Conservation (phyloP, 2,888 invertebrate species). For the Microplitis manilae region DNA sequence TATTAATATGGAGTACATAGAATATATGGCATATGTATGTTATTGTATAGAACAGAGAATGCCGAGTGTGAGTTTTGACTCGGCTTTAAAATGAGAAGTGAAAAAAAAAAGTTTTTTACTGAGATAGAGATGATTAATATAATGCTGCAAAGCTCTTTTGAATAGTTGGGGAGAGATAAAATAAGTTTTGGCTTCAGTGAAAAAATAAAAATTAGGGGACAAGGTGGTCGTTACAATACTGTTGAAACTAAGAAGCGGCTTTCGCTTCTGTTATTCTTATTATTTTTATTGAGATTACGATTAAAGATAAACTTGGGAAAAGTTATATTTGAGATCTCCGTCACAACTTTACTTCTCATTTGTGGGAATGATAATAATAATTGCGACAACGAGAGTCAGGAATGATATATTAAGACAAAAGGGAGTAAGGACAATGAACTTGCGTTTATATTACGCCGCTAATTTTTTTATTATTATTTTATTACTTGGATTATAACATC, state of each 20-base stretch:
- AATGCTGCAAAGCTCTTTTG: not conserved
- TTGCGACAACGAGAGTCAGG: slow-evolving; percentile 36
- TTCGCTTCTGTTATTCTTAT: slow-evolving; percentile 1
- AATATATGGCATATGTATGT: not conserved
- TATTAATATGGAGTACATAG: not conserved
- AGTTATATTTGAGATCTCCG: slow-evolving; percentile 6
- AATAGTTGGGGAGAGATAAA: slow-evolving; percentile 8
- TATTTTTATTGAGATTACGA: slow-evolving; percentile 50
- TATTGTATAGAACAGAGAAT: not conserved
- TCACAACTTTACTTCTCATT: slow-evolving; percentile 21
- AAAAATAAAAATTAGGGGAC: slow-evolving; percentile 30
- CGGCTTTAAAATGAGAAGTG: not conserved
- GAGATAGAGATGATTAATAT: not conserved
- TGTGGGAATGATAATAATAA: slow-evolving; percentile 41
- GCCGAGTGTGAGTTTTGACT: slow-evolving; percentile 9
- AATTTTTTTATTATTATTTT: slow-evolving; percentile 3
- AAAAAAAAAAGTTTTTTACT: not conserved
- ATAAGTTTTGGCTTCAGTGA: not conserved
- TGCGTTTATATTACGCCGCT: slow-evolving; percentile 42
- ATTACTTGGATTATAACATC: not conserved
- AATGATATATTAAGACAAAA: slow-evolving; percentile 33
- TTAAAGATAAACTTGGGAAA: slow-evolving; percentile 18
- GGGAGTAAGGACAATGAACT: slow-evolving; percentile 58
- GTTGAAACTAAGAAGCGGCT: not conserved
- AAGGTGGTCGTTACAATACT: slow-evolving; percentile 46